phyloP scores from a whole-genome alignment of 2,888 invertebrate genomes.

The Cryptocheilus praepositus region DNA sequence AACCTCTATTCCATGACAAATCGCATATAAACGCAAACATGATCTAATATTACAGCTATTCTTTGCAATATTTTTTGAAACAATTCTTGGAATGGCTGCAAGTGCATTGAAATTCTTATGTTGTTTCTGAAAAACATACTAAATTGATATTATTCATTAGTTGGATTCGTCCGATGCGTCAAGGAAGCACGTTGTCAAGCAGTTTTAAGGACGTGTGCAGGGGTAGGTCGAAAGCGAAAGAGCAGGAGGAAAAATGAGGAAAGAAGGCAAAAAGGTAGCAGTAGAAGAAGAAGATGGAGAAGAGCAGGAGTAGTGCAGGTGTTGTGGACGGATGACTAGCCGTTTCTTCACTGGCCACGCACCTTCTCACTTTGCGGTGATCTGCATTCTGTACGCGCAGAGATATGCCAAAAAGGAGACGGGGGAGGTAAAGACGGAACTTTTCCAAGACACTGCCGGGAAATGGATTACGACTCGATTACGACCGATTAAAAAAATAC shows the following conservation, averaged over 20 bases:
- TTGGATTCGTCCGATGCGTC: too few species aligned
- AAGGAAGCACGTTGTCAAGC: too few species aligned
- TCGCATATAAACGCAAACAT: too few species aligned
- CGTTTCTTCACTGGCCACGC: constrained; percentile 15
- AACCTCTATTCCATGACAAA: too few species aligned
- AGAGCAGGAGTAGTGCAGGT: constrained; percentile 23
- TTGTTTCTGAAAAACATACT: too few species aligned
- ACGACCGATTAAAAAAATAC: too few species aligned
- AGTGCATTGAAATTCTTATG: too few species aligned
- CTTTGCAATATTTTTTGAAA: too few species aligned
- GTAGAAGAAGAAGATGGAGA: constrained; percentile 7
- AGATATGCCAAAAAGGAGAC: background rate
- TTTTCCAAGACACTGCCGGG: background rate
- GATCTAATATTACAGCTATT: too few species aligned
- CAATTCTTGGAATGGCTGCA: too few species aligned
- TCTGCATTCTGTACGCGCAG: constrained; percentile 11
- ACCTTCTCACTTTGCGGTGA: constrained; percentile 25
- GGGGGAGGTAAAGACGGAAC: constrained; percentile 1
- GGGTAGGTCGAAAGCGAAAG: constrained; percentile 6
- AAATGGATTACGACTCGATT: background rate
- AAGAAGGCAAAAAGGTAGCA: constrained; percentile 12
- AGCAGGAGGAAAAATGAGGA: constrained; percentile 1
- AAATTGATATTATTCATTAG: too few species aligned
- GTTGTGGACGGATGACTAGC: constrained; percentile 18
- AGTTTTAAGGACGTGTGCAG: background rate